These are phyloP conservation scores for Phycodurus eques DNA, from an alignment of 2,113 vertebrate species.

Conservation along the genomic window DNA sequence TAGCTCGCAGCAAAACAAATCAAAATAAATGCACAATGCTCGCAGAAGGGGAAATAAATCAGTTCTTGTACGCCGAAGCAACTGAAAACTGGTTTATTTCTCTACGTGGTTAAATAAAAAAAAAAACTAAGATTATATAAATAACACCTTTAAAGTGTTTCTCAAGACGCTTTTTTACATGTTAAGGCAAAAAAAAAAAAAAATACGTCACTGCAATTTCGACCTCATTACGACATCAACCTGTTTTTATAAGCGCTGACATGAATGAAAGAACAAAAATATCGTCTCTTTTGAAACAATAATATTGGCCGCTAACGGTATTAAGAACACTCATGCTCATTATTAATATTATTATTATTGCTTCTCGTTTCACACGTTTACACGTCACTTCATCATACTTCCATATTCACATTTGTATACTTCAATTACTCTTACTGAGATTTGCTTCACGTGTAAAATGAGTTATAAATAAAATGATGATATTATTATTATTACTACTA, in stretches of 20 bases:
- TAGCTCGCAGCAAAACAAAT: too few relatives aligned
- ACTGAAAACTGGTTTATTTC: neutral
- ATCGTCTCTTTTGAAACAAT: neutral
- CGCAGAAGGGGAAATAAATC: neutral
- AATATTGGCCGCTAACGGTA: neutral
- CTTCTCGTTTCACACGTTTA: too few relatives aligned
- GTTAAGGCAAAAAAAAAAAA: neutral
- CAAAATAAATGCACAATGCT: neutral
- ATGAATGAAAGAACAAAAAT: neutral
- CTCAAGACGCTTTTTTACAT: neutral
- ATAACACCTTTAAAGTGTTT: neutral
- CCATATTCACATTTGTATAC: too few relatives aligned
- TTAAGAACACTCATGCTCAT: neutral
- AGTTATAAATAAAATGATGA: too few relatives aligned
- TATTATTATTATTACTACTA: too few relatives aligned
- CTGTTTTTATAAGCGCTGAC: neutral
- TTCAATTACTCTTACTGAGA: too few relatives aligned
- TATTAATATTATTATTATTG: neutral
- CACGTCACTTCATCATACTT: too few relatives aligned
- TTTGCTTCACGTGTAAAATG: too few relatives aligned
- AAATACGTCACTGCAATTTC: constrained; percentile 27
- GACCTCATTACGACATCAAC: constrained; percentile 16
- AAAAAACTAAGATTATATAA: neutral
- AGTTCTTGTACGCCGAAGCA: neutral
- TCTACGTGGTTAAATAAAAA: too few relatives aligned